Evolutionary conservation across 2,888 invertebrate species (phyloP).

Genomic region (Molanna angustata): DNA sequence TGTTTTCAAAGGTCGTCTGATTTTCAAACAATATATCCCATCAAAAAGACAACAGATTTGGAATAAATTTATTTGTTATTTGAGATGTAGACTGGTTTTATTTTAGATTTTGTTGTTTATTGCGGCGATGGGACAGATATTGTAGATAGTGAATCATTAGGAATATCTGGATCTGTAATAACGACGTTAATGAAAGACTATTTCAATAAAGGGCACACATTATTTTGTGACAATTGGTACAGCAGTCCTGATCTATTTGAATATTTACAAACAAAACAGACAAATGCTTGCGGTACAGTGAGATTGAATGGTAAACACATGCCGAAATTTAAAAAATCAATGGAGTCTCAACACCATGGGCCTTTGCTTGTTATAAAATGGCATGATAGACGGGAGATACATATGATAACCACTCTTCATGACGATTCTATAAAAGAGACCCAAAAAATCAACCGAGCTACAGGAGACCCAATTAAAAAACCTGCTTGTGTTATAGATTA

Average conservation of each 20-base stretch:
- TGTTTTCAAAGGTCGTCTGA: too few relatives aligned
- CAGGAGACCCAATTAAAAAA: slow-evolving; percentile 30
- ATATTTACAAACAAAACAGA: neutral
- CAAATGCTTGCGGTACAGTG: too few relatives aligned
- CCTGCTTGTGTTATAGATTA: slow-evolving; percentile 35
- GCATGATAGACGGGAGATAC: slow-evolving; percentile 38
- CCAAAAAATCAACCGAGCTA: slow-evolving; percentile 27
- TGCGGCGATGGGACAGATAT: slow-evolving; percentile 14
- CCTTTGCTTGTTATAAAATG: slow-evolving; percentile 35
- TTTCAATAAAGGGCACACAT: neutral
- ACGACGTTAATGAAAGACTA: neutral
- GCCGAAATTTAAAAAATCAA: too few relatives aligned
- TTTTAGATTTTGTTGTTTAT: slow-evolving; percentile 31
- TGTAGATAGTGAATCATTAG: neutral
- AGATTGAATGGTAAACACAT: too few relatives aligned
- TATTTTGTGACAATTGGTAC: neutral
- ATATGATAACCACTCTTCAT: slow-evolving; percentile 35
- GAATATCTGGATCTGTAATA: neutral
- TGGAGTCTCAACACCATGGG: too few relatives aligned
- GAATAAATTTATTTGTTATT: slow-evolving; percentile 34
- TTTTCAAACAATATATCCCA: too few relatives aligned
- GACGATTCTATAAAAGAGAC: slow-evolving; percentile 33
- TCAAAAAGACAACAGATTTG: slow-evolving; percentile 31
- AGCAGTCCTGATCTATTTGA: neutral
- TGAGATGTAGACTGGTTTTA: slow-evolving; percentile 34